Percentiles rank a stretch among this genome's conserved stretches.
These are phyloP conservation scores for Hylyphantes graminicola DNA, from an alignment of 1,140 invertebrate species.

Conservation along the genomic window DNA sequence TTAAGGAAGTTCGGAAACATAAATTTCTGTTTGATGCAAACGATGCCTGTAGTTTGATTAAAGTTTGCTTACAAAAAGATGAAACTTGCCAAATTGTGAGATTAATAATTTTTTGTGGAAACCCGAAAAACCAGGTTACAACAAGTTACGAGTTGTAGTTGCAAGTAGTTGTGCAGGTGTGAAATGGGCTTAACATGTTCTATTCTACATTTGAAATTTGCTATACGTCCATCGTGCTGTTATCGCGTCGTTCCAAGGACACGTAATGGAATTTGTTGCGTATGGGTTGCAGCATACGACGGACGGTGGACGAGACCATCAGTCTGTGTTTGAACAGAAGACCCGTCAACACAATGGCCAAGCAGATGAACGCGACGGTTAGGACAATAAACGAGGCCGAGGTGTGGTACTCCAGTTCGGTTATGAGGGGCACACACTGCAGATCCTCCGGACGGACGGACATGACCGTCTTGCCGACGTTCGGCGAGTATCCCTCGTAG, in stretches of 20 bases:
- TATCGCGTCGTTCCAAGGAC: slow-evolving; percentile 44
- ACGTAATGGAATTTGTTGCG: slow-evolving; percentile 52
- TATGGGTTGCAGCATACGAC: slow-evolving; percentile 9
- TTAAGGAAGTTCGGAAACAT: no score
- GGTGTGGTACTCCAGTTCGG: slow-evolving; percentile 10
- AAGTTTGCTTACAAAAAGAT: no score
- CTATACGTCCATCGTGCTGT: slow-evolving; percentile 45
- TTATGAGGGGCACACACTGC: slow-evolving; percentile 11
- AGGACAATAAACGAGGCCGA: slow-evolving; percentile 28
- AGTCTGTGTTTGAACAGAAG: slow-evolving; percentile 40
- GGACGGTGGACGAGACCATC: not conserved
- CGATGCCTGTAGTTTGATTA: no score
- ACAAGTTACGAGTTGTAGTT: no score
- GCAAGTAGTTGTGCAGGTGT: no score
- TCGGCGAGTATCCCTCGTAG: slow-evolving; percentile 27
- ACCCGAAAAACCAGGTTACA: no score
- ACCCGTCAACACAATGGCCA: not conserved
- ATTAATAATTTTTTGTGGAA: no score
- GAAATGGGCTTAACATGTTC: no score
- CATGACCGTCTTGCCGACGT: slow-evolving; percentile 22
- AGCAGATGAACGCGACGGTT: slow-evolving; percentile 14
- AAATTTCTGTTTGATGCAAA: no score
- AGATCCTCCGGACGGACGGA: slow-evolving; percentile 1
- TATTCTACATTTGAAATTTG: no score
- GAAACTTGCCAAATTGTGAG: no score